Conservation (phyloP, 1,140 invertebrate species). For the Ceratosolen solmsi region DNA sequence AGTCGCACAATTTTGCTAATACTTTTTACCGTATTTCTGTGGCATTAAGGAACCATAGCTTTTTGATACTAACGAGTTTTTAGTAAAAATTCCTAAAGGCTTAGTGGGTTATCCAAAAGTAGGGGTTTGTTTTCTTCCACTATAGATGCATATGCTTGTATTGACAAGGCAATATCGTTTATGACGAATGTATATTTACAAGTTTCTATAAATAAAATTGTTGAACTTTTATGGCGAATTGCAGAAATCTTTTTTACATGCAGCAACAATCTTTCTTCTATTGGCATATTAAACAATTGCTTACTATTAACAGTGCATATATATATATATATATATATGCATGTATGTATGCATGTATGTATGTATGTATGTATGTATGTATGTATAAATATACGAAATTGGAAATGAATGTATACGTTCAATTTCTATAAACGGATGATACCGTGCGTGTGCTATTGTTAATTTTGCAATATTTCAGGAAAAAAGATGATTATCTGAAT, state of each 20-base stretch:
- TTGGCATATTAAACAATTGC: too few species aligned
- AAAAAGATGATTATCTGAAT: too few species aligned
- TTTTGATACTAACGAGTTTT: slow-evolving; percentile 47
- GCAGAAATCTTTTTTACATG: neutral
- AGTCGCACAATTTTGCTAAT: slow-evolving; percentile 37
- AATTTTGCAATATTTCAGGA: too few species aligned
- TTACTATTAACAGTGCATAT: too few species aligned
- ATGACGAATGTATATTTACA: neutral
- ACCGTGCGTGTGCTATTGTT: too few species aligned
- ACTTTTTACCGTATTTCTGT: slow-evolving; percentile 27
- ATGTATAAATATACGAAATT: too few species aligned
- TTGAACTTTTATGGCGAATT: neutral
- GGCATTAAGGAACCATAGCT: slow-evolving; percentile 41
- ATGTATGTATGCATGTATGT: too few species aligned
- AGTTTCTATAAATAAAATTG: neutral
- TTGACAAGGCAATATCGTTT: slow-evolving; percentile 33
- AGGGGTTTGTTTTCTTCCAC: neutral
- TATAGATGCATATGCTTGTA: neutral
- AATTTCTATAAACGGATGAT: too few species aligned
- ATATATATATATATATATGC: too few species aligned
- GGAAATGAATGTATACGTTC: too few species aligned
- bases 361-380: too few species aligned
- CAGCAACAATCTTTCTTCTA: too few species aligned
- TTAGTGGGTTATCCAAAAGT: slow-evolving; percentile 2
- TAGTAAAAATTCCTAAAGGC: neutral